phyloP scores from a whole-genome alignment of 2,797 vertebrate genomes.

The Amniataba percoides region DNA sequence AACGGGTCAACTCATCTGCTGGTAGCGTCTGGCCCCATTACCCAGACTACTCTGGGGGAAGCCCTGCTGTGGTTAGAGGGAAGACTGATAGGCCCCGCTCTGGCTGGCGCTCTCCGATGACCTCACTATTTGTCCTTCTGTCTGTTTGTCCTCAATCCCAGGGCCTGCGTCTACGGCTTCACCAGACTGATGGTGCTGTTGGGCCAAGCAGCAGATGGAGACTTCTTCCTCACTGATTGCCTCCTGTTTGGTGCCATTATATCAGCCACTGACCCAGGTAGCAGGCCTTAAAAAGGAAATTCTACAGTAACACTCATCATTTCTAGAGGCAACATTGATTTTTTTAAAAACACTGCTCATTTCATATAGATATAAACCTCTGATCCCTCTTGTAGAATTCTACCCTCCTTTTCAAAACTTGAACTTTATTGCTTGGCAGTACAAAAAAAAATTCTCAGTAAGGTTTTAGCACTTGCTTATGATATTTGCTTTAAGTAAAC shows the following conservation, averaged over 20 bases:
- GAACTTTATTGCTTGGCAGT: background rate
- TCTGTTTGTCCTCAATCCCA: conserved; percentile 76
- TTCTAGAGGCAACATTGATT: conserved; percentile 5
- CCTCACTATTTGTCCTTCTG: conserved; percentile 67
- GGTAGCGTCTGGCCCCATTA: conserved; percentile 69
- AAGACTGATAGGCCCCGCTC: conserved; percentile 60
- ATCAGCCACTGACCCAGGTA: conserved; percentile 93
- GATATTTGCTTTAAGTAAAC: conserved; percentile 13
- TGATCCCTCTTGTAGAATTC: background rate
- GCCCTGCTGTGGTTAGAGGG: conserved; percentile 64
- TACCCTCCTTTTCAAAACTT: background rate
- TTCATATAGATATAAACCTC: conserved; percentile 6
- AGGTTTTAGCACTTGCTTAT: conserved; percentile 12
- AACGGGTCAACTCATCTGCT: conserved; percentile 67
- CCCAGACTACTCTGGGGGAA: conserved; percentile 63
- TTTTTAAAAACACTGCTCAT: background rate
- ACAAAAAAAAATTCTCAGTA: conserved; percentile 4
- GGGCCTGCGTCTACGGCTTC: conserved; percentile 89
- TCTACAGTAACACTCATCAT: background rate
- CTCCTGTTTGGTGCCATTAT: conserved; percentile 91
- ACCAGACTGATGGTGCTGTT: conserved; percentile 85
- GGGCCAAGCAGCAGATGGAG: conserved; percentile 80
- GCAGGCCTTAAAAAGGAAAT: conserved; percentile 7
- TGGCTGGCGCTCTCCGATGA: conserved; percentile 58
- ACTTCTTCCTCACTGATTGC: conserved; percentile 90